These are phyloP conservation scores for Okamejei kenojei DNA, from an alignment of 2,797 vertebrate genomes.

Conservation along the genomic window DNA sequence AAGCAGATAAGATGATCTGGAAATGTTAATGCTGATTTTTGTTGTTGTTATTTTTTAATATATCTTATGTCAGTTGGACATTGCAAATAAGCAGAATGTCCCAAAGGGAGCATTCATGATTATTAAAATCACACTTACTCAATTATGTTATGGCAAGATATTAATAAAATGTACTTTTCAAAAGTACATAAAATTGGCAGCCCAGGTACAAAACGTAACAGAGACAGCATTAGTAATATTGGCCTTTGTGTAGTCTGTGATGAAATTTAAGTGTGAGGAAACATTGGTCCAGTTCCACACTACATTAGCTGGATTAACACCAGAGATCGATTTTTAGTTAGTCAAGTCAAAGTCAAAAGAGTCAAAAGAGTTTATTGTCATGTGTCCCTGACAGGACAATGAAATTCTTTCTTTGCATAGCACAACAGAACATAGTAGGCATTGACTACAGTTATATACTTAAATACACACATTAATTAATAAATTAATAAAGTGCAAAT, in stretches of 20 bases:
- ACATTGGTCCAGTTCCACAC: not conserved
- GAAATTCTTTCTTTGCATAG: too few species aligned
- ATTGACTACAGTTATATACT: too few species aligned
- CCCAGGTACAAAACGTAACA: not conserved
- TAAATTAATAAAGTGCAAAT: too few species aligned
- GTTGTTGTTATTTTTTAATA: not conserved
- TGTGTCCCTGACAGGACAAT: too few species aligned
- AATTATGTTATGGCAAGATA: not conserved
- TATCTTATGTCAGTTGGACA: not conserved
- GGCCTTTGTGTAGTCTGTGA: not conserved
- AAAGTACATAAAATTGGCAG: not conserved
- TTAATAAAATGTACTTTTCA: not conserved
- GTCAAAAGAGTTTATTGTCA: too few species aligned
- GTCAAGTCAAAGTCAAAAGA: too few species aligned
- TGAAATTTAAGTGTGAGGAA: not conserved
- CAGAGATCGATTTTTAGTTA: not conserved
- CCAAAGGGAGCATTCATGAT: not conserved
- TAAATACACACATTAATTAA: too few species aligned
- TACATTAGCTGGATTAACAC: not conserved
- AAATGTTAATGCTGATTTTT: not conserved
- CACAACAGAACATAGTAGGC: too few species aligned
- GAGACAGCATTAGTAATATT: not conserved
- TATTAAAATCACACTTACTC: not conserved
- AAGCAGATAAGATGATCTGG: not conserved
- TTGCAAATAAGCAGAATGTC: not conserved